Base-by-base conservation (phyloP, 2,888 invertebrate species). In the Strigamia transsilvanica region DNA sequence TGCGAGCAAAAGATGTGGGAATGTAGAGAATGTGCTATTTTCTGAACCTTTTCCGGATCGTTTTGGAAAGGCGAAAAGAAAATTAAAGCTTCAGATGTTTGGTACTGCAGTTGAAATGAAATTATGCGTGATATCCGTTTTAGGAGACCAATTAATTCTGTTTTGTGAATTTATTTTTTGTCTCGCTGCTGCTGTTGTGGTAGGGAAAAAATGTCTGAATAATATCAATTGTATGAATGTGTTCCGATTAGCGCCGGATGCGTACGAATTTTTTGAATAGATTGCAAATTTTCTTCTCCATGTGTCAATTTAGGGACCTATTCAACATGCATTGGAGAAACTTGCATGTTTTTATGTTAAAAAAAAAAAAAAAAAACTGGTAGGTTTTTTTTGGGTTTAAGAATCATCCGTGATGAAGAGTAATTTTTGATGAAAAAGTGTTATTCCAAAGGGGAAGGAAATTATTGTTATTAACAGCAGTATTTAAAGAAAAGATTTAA, bases 1-100 rank as follows among this genome's bases (percentile, higher is more conserved):
- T 27, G 5, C 6, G 18, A 56, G 56, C 56, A 56, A 56, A 56
- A 73, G 73, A 73, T 73, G 27, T 9, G 9, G 73, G 73, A 32
- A 73, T 73, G 73, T 27, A 32, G n/a, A 73, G 73, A 73, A 73
- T 73, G 73, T 73, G 73, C 73, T 73, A 27, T 32, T 73, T 73
- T 27, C 27, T 32, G 12, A 73, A 32, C 73, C 23, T 32, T 73
- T 73, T 73, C 23, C 23, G 27, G 13, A 23, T 27, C 13, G 12
- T 32, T 23, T 73, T 73, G 73, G 32, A 15, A 32, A 73, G 32
- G 0, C 4, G 73, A 73, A 73, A 73, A 32, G 32, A 73, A 73
- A 73, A 73, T 73, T 73, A 73, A 73, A 73, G 27, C 27, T 73
- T 27, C 32, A 32, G 32, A 27, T 73, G 73, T 73, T 73, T 73